Percentiles rank a stretch among this genome's conserved stretches.
phyloP scores from a whole-genome alignment of 2,888 invertebrate genomes.

The Oscheius sp. region DNA sequence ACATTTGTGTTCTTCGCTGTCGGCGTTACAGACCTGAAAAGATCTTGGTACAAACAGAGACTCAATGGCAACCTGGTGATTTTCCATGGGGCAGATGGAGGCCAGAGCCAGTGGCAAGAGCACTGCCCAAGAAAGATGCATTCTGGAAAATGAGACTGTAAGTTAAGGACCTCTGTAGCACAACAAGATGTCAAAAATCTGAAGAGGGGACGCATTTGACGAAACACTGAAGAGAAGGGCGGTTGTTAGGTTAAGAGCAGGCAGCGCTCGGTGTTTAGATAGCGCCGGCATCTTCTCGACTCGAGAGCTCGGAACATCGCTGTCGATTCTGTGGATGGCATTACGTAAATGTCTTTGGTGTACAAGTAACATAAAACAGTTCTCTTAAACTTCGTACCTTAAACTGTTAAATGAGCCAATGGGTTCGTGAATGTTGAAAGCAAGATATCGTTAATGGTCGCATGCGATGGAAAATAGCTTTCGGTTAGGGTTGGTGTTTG shows the following conservation, averaged over 20 bases:
- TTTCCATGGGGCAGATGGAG: conserved; percentile 58
- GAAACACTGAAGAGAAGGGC: conserved; percentile 36
- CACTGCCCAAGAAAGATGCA: conserved; percentile 40
- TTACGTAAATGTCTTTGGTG: not conserved
- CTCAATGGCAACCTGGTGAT: conserved; percentile 39
- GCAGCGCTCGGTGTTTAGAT: conserved; percentile 35
- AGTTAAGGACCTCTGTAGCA: not conserved
- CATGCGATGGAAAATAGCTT: too few relatives aligned
- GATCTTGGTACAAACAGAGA: not conserved
- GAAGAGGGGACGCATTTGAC: conserved; percentile 26
- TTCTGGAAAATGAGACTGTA: conserved; percentile 30
- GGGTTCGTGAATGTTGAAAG: too few relatives aligned
- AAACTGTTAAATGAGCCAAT: too few relatives aligned
- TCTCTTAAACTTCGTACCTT: too few relatives aligned
- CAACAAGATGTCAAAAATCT: conserved; percentile 19
- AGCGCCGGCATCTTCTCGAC: conserved; percentile 36
- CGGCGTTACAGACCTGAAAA: conserved; percentile 51
- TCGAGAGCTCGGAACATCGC: conserved; percentile 34
- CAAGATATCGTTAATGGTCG: too few relatives aligned
- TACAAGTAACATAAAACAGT: too few relatives aligned
- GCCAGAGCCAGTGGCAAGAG: conserved; percentile 44
- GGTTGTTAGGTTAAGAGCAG: conserved; percentile 36
- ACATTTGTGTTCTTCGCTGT: conserved; percentile 54
- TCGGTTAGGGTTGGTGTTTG: too few relatives aligned
- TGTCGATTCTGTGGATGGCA: conserved; percentile 22